Percentiles rank a stretch among this genome's conserved stretches.
These are phyloP conservation scores for Cryptocephalus moraei DNA, from an alignment of 2,888 invertebrate species.

Conservation along the genomic window DNA sequence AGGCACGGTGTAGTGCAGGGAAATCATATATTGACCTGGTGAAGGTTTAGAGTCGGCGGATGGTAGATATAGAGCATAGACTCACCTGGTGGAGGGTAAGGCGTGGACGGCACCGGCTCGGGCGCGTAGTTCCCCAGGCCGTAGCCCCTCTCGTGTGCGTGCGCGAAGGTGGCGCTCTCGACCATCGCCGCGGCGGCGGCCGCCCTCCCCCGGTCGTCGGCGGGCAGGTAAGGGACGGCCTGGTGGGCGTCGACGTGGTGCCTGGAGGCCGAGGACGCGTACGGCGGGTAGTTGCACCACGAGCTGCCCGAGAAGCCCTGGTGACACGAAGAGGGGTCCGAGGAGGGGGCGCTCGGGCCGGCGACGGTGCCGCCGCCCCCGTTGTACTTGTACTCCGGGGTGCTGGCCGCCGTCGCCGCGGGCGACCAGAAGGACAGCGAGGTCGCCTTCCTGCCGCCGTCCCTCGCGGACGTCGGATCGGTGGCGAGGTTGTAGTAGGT, in stretches of 20 bases:
- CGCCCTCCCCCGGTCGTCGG: slow-evolving; percentile 59
- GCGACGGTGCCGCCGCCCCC: slow-evolving; percentile 38
- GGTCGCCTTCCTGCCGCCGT: slow-evolving; percentile 47
- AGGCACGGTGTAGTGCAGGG: no score
- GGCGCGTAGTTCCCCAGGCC: slow-evolving; percentile 64
- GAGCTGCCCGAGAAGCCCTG: slow-evolving; percentile 59
- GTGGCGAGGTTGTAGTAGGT: slow-evolving; percentile 70
- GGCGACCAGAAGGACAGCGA: slow-evolving; percentile 60
- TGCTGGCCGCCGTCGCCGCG: slow-evolving; percentile 46
- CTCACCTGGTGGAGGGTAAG: slow-evolving; percentile 69
- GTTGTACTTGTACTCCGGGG: slow-evolving; percentile 52
- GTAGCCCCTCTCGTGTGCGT: slow-evolving; percentile 54
- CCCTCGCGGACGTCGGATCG: slow-evolving; percentile 50
- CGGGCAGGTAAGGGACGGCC: slow-evolving; percentile 56
- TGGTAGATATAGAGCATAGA: no score
- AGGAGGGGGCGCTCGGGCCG: slow-evolving; percentile 30
- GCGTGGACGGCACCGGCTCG: slow-evolving; percentile 62
- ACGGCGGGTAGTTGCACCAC: slow-evolving; percentile 64
- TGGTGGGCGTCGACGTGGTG: slow-evolving; percentile 50
- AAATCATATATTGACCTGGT: no score
- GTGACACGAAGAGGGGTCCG: slow-evolving; percentile 52
- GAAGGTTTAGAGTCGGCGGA: no score
- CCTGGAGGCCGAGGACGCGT: slow-evolving; percentile 46
- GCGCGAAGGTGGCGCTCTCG: slow-evolving; percentile 56
- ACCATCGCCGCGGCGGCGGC: slow-evolving; percentile 45